Evolutionary conservation across 2,113 vertebrate genomes (phyloP).

Genomic region (Madoqua kirkii): DNA sequence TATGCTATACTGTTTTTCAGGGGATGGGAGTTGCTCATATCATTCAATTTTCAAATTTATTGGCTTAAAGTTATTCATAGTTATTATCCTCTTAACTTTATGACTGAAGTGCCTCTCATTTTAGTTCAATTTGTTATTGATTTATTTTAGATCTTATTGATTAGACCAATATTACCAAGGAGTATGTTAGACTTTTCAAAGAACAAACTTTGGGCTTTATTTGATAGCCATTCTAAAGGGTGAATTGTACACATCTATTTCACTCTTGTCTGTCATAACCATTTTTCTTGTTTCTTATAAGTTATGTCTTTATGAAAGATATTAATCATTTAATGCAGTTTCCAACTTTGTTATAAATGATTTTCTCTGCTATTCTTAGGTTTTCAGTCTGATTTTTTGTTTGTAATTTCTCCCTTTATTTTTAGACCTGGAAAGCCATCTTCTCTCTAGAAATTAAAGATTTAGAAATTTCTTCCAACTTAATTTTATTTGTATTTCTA

Average conservation of each 20-base stretch:
- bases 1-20: not conserved
- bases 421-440: not conserved
- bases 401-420: not conserved
- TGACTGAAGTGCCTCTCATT: not conserved
- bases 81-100: not conserved
- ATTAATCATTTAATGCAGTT: not conserved
- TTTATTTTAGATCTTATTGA: not conserved
- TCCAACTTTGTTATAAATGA: not conserved
- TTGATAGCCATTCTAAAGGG: not conserved
- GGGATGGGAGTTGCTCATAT: not conserved
- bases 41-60: not conserved
- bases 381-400: not conserved
- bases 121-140: not conserved
- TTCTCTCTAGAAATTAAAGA: not conserved
- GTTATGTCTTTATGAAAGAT: not conserved
- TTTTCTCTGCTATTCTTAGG: not conserved
- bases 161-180: not conserved
- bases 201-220: not conserved
- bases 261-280: not conserved
- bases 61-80: not conserved
- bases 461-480: not conserved
- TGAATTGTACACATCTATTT: not conserved
- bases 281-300: not conserved
- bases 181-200: not conserved
- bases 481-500: not conserved